Conservation (phyloP, 2,113 vertebrate species). For the Gracilinanus agilis region DNA sequence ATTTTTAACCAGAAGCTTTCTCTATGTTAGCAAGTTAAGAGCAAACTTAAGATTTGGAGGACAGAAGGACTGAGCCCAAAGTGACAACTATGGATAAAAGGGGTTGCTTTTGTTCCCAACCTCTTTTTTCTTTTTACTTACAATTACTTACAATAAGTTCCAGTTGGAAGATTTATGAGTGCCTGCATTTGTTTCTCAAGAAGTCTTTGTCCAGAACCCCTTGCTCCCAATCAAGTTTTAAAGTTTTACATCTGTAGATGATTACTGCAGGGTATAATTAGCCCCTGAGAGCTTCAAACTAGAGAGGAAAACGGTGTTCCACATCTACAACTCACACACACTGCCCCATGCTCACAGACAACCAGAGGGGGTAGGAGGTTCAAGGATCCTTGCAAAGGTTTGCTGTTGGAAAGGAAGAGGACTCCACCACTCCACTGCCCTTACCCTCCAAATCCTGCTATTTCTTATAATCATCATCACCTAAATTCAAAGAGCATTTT, state of each 20-base stretch:
- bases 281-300: conserved; percentile 45
- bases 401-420: no score
- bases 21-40: conserved; percentile 68
- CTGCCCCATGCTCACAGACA: conserved; percentile 47
- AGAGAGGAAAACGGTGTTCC: conserved; percentile 54
- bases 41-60: conserved; percentile 61
- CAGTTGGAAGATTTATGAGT: conserved; percentile 29
- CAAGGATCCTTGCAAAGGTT: neutral
- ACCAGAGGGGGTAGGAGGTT: neutral
- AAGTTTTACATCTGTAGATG: conserved; percentile 40
- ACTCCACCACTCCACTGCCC: no score
- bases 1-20: conserved; percentile 76
- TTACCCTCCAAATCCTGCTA: neutral
- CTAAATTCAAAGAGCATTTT: no score
- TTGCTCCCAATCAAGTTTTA: neutral
- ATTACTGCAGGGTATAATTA: conserved; percentile 29
- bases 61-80: conserved; percentile 36
- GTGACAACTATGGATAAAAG: conserved; percentile 20
- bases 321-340: conserved; percentile 19
- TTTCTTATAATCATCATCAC: neutral
- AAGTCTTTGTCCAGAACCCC: conserved; percentile 19
- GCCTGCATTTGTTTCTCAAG: conserved; percentile 24
- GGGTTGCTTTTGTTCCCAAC: conserved; percentile 32
- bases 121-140: conserved; percentile 47
- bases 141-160: conserved; percentile 42